Conservation (phyloP, 2,797 vertebrate species). For the Sternotherus odoratus region DNA sequence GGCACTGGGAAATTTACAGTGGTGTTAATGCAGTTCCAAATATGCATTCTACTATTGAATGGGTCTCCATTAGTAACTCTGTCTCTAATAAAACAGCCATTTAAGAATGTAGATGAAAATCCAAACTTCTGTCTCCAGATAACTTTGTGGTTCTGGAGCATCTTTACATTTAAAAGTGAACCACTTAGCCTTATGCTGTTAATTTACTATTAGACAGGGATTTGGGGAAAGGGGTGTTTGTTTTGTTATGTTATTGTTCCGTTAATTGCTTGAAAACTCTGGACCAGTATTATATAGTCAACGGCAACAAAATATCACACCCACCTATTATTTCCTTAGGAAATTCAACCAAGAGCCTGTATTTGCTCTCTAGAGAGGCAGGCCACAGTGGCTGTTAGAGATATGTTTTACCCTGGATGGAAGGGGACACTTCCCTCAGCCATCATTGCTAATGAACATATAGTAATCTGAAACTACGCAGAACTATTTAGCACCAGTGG, state of each 20-base stretch:
- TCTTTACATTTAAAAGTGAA: background rate
- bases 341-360: accelerated
- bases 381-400: accelerated
- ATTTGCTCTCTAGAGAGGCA: background rate
- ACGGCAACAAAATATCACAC: background rate
- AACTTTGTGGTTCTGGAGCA: accelerated
- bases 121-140: background rate
- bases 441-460: background rate
- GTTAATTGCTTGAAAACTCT: background rate
- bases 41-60: accelerated
- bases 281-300: background rate
- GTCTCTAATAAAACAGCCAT: background rate
- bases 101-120: background rate
- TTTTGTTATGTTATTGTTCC: background rate
- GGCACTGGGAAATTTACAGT: background rate
- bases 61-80: background rate
- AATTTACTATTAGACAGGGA: background rate
- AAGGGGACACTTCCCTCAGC: conserved; percentile 9
- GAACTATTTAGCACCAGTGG: background rate
- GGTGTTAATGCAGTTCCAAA: background rate
- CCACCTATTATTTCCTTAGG: background rate
- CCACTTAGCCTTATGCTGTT: background rate
- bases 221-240: background rate
- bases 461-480: background rate
- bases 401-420: accelerated